Percentiles rank a stretch among this genome's conserved stretches.
Evolutionary conservation across 2,113 vertebrate genomes (phyloP).

Genomic region (Phrynosoma platyrhinos): DNA sequence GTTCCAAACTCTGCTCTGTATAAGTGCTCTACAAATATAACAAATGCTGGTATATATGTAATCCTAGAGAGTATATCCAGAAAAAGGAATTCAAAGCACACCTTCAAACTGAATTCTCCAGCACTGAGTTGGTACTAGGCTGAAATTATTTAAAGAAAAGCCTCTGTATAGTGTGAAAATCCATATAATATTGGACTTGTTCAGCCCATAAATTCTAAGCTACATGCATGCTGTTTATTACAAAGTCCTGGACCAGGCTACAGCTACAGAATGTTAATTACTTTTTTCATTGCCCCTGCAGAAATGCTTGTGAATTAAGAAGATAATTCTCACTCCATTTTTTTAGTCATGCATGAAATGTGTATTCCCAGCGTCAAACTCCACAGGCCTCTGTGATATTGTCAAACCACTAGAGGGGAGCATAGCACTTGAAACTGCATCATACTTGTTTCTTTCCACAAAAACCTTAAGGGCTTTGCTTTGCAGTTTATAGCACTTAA

Average conservation of each 20-base stretch:
- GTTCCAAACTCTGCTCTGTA: background rate
- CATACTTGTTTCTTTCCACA: background rate
- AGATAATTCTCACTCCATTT: background rate
- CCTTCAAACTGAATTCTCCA: background rate
- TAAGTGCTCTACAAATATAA: background rate
- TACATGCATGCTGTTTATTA: background rate
- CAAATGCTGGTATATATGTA: background rate
- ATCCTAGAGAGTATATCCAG: background rate
- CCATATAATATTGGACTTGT: background rate
- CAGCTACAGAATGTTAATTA: background rate
- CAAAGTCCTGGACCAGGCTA: background rate
- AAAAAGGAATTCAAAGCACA: background rate
- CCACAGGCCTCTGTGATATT: background rate
- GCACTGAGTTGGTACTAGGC: background rate
- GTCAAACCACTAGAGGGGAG: slow-evolving; percentile 18
- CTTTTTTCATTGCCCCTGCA: background rate
- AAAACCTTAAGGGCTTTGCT: background rate
- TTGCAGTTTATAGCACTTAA: background rate
- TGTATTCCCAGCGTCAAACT: background rate
- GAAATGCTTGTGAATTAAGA: background rate
- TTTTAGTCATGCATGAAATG: background rate
- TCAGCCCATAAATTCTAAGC: background rate
- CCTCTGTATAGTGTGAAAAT: background rate
- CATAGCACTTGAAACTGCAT: background rate
- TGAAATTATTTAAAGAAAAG: background rate